Conservation (phyloP, 1,140 invertebrate species). For the Protaetia brevitarsis region DNA sequence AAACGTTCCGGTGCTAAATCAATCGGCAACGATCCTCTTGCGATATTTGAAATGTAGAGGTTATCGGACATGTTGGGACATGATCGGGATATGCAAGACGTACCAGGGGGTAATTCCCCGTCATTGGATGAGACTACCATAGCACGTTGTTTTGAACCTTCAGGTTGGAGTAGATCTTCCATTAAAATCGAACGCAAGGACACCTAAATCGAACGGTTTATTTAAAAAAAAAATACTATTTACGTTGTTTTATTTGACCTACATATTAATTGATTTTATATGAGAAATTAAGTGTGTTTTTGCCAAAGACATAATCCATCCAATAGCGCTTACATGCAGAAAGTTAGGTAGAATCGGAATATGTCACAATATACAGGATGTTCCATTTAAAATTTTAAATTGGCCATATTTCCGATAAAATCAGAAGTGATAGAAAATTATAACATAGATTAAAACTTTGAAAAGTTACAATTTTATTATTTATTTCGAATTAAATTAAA, state of each 20-base stretch:
- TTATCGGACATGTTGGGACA: slow-evolving; percentile 65
- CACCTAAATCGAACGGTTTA: slow-evolving; percentile 52
- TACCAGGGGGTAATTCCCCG: slow-evolving; percentile 48
- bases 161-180: slow-evolving; percentile 80
- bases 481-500: no score
- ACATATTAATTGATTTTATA: no score
- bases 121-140: slow-evolving; percentile 67
- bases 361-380: no score
- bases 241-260: background rate
- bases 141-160: slow-evolving; percentile 72
- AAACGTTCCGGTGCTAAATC: slow-evolving; percentile 60
- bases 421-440: no score
- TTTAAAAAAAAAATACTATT: background rate
- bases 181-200: slow-evolving; percentile 78
- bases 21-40: slow-evolving; percentile 62
- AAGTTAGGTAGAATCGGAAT: no score
- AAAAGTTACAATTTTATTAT: no score
- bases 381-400: no score
- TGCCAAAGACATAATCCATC: no score
- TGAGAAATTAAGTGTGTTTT: no score
- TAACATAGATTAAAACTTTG: no score
- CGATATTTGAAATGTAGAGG: slow-evolving; percentile 29
- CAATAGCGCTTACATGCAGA: no score
- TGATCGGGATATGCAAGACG: slow-evolving; percentile 71
- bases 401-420: no score